Evolutionary conservation across 1,140 invertebrate genomes (phyloP), one percentile per base, ranked within the genome.

Genomic region (Diachasma alloeum): DNA sequence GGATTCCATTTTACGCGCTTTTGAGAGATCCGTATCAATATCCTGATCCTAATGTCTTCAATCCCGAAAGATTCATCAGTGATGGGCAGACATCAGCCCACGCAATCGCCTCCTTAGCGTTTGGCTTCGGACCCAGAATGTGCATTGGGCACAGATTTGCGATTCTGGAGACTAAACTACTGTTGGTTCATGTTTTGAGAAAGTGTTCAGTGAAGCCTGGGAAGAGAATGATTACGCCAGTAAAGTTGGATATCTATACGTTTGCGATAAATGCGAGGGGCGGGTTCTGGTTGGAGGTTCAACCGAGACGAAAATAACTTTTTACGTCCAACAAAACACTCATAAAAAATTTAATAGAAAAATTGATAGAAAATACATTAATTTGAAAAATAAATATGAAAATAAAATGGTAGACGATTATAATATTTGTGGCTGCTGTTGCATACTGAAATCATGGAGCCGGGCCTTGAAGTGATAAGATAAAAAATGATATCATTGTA

Each of bases 1-100:
- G 74, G 44, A 81, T 91, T 22, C 87, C 90, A 0, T 79, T 86
- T 5, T 84, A 83, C 75, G 84, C 84, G 4, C 80, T 93, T 78
- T 91, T 93, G 17, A 22, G 26, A 15, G 90, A 92, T 83, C 86
- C 89, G 0, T 81, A 90, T 42, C 86, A 90, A 74, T 94, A 87
- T 80, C 89, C 91, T 5, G 86, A 93, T 67, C 92, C 92, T 2
- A 87, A 92, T 6, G 81, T 78, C n/a, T 93, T 90, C 75, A 59
- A 87, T 72, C 90, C 90, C 0, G 92, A 93, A 36, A 83, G 93
- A 76, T 94, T 94, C 82, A 78, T 89, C 0, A 86, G 89, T 3
- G 86, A 86, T 68, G 84, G 86, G 42, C 81, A 85, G 17, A 44
- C 63, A 13, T 72, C 86, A 59, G 81, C 85, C 56, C 70, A 84